These are phyloP conservation scores for Euglossa dilemma DNA, from an alignment of 1,140 invertebrate genomes.

Conservation along the genomic window DNA sequence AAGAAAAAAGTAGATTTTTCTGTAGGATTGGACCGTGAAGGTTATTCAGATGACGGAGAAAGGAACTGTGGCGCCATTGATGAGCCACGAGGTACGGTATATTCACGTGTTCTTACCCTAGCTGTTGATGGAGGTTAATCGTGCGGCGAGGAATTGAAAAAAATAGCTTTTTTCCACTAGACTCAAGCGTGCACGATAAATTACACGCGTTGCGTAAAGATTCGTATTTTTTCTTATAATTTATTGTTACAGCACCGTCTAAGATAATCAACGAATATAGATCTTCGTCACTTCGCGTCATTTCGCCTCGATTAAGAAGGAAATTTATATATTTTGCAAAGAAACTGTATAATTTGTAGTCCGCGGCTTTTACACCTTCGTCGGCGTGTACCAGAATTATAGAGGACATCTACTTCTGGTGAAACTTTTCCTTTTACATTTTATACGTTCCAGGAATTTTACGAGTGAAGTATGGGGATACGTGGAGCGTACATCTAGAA, in stretches of 20 bases:
- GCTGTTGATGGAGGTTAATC: slow-evolving; percentile 26
- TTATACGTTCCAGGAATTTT: too few relatives aligned
- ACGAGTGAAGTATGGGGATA: too few relatives aligned
- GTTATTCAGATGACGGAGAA: slow-evolving; percentile 67
- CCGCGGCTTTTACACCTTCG: background rate
- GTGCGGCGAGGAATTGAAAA: slow-evolving; percentile 38
- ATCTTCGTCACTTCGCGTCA: background rate
- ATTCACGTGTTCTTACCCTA: slow-evolving; percentile 58
- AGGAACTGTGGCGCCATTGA: slow-evolving; percentile 70
- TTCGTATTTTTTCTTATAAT: background rate
- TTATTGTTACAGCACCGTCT: too few relatives aligned
- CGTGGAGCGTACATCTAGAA: too few relatives aligned
- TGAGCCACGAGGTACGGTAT: slow-evolving; percentile 66
- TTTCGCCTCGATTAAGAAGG: background rate
- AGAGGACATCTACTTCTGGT: too few relatives aligned
- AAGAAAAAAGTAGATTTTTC: slow-evolving; percentile 66
- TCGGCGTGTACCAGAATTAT: too few relatives aligned
- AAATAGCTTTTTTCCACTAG: background rate
- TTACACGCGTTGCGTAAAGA: background rate
- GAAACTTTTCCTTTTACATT: too few relatives aligned
- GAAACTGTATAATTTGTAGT: background rate
- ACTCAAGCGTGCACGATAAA: background rate
- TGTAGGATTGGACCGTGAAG: slow-evolving; percentile 65
- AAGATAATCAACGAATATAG: background rate
- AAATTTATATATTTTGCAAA: too few relatives aligned